Base-by-base conservation (phyloP, 1,140 invertebrate species). In the Macrocentrus cingulum region DNA sequence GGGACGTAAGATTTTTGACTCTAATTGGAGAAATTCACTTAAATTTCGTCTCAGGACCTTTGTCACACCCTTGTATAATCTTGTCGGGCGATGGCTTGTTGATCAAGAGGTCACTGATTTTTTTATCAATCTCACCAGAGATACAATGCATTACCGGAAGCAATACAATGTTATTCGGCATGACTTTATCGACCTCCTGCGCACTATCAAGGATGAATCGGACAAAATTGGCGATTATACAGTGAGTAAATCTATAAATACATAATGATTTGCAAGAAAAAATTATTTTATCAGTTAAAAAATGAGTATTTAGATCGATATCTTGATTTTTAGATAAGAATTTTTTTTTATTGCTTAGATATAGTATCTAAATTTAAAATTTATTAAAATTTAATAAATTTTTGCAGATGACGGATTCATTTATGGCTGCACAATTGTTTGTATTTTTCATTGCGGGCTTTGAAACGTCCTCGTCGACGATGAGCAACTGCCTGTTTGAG, bases 381-480 rank as follows among this genome's bases (percentile, higher is more conserved):
- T 4, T 11, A 25, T n/a, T 13, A 29, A 25, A 13, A 29, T 46
- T 46, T 11, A 15, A 5, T 18, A n/a, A 11, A 8, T 15, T 56
- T 60, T 45, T 50, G 69, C 65, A 72, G 25, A 6, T 64, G 1
- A 61, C 55, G 1, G 56, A 63, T 54, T 19, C 11, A 13, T 36
- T 60, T 25, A 76, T 81, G 16, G 79, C 84, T 0, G 84, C 84
- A 0, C 83, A 87, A 68, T 76, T 80, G 1, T 82, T 86, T 29
- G 76, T 86, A 7, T 87, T 88, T 62, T 83, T 87, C 61, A 65
- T 87, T n/a, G 87, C 85, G 32, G 88, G 88, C 16, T 89, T 85
- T 66, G 88, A 90, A 63, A 89, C 89, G 0, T 87, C 88, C 0
- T 83, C 86, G 1, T 82, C 83, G 1, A 80, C 85, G 0, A 77